Conservation (phyloP, 2,797 vertebrate genomes). For the Sylvilagus floridanus region DNA sequence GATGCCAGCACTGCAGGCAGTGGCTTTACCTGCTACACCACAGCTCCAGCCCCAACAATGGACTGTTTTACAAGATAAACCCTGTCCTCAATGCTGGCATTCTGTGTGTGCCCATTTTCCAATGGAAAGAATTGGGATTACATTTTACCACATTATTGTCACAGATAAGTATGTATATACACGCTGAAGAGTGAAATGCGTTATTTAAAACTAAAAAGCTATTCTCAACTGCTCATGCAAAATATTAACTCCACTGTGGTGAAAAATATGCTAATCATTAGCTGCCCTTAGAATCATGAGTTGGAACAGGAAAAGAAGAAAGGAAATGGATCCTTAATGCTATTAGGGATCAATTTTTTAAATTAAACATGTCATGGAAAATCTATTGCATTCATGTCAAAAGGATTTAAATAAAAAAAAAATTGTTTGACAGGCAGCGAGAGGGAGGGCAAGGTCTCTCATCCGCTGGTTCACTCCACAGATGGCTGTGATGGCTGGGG, state of each 20-base stretch:
- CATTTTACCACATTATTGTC: background rate
- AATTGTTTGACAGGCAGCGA: too few relatives aligned
- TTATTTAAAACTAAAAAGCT: background rate
- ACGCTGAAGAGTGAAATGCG: background rate
- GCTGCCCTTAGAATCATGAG: background rate
- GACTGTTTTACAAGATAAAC: background rate
- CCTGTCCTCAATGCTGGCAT: background rate
- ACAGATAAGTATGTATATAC: background rate
- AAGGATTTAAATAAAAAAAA: background rate
- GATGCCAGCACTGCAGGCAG: too few relatives aligned
- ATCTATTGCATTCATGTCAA: background rate
- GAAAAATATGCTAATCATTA: background rate
- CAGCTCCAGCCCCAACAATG: background rate
- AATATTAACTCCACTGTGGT: background rate
- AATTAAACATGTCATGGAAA: slow-evolving; percentile 3
- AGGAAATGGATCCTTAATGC: background rate
- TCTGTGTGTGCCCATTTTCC: background rate
- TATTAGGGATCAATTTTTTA: background rate
- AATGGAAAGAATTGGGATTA: background rate
- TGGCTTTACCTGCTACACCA: too few relatives aligned
- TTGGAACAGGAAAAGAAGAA: background rate
- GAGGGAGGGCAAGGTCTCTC: too few relatives aligned
- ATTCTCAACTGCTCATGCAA: background rate
- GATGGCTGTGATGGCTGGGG: too few relatives aligned
- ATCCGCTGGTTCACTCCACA: too few relatives aligned